phyloP scores from a whole-genome alignment of 1,140 invertebrate genomes.

The Drosophila sproati region DNA sequence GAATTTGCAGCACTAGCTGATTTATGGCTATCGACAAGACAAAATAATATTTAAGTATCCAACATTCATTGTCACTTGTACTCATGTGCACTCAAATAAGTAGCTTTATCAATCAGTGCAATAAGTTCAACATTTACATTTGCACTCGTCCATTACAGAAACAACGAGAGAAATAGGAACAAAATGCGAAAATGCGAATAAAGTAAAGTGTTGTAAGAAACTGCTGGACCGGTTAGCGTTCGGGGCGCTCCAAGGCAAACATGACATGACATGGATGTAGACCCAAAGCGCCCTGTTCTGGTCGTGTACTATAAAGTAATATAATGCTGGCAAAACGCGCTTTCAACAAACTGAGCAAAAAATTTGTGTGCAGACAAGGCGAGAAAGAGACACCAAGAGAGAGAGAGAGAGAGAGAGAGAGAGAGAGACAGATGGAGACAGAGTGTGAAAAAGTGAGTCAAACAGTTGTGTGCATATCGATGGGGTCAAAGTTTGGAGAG shows the following conservation, averaged over 20 bases:
- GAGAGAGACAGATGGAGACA: too few species aligned
- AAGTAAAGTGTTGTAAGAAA: conserved; percentile 53
- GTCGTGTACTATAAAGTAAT: conserved; percentile 67
- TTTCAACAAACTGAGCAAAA: conserved; percentile 42
- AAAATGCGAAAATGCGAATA: conserved; percentile 40
- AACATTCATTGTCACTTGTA: conserved; percentile 47
- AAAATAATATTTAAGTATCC: conserved; percentile 26
- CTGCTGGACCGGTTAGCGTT: conserved; percentile 11
- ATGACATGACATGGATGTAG: conserved; percentile 24
- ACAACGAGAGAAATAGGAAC: conserved; percentile 28
- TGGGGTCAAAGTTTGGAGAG: conserved; percentile 57
- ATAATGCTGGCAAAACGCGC: conserved; percentile 70
- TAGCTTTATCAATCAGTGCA: conserved; percentile 62
- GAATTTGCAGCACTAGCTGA: background rate
- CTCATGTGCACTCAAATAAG: conserved; percentile 52
- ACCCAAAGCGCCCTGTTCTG: conserved; percentile 45
- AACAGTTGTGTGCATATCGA: conserved; percentile 37
- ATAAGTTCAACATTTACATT: conserved; percentile 48
- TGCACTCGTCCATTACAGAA: conserved; percentile 23
- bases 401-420: too few species aligned
- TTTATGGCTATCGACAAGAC: conserved; percentile 24
- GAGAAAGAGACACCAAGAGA: background rate
- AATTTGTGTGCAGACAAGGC: conserved; percentile 35
- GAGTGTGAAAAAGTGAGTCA: conserved; percentile 2
- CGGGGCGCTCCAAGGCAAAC: conserved; percentile 6